Evolutionary conservation across 2,888 invertebrate species (phyloP), one percentile per base, ranked within the genome.

Genomic region (Drosophila ustulata): DNA sequence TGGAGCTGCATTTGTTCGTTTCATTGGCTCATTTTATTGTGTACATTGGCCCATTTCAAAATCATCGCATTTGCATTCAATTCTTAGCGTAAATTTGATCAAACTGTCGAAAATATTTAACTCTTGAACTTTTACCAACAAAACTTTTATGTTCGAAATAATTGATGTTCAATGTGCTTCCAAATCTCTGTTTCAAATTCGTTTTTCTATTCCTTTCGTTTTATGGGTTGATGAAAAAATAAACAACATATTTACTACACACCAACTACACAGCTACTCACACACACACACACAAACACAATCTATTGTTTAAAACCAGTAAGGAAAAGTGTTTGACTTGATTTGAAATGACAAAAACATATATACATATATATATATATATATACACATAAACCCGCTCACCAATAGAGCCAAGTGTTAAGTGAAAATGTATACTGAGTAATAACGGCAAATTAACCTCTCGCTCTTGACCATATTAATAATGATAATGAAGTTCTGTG

Each of bases 81-180:
- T 64, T 69, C 69, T 66, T 76, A 78, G 65, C 58, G 55, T 65
- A 64, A 69, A 66, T 66, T 52, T 52, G 30, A 66, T 49, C 39
- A 62, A 45, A 25, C 53, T 56, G 13, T 69, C 41, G 45, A 77
- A 72, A 77, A 59, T 32, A 30, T 52, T 41, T 47, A 64, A 47
- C 37, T 64, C 26, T 68, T 75, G 53, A 47, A 49, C 46, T 68
- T 71, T 49, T 55, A 71, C 62, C 59, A 63, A 64, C 41, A 63
- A 18, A 65, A 25, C 46, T 77, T 71, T 82, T 86, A 57, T 75
- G 84, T 86, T 86, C 66, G 68, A 77, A 66, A 63, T 80, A 73
- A 86, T 86, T 72, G 81, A 86, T 86, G 86, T 86, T 86, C 70
- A 82, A 77, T 86, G 86, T 86, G 86, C 88, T 88, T 80, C 52